Conservation (phyloP, 2,888 invertebrate genomes). For the Coecobrya sp. region DNA sequence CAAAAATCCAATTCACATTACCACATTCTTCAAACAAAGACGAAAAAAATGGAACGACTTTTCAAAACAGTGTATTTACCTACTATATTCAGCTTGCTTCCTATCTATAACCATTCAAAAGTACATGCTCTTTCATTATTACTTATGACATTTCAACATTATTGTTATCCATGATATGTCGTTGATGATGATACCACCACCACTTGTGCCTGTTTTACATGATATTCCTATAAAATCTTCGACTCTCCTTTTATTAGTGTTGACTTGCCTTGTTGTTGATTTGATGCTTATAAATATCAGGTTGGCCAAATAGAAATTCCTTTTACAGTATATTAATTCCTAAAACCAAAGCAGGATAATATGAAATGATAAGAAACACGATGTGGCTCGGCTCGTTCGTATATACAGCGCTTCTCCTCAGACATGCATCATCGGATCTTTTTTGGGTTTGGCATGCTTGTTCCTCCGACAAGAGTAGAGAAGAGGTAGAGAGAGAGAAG, state of each 20-base stretch:
- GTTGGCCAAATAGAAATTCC: constrained; percentile 26
- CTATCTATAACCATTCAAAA: too few species aligned
- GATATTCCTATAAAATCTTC: constrained; percentile 14
- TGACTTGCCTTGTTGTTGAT: neutral
- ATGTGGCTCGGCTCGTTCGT: neutral
- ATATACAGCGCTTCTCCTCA: too few species aligned
- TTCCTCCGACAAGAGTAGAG: neutral
- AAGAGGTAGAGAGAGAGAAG: constrained; percentile 1
- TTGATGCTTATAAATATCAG: neutral
- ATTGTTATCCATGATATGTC: neutral
- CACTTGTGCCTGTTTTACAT: neutral
- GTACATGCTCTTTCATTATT: constrained; percentile 22
- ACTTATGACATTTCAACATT: constrained; percentile 49
- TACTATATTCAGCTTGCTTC: too few species aligned
- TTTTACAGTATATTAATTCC: constrained; percentile 10
- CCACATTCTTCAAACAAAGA: constrained; percentile 23
- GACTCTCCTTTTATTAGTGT: constrained; percentile 16
- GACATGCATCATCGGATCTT: constrained; percentile 29
- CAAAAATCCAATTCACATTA: constrained; percentile 8
- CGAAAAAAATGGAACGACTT: constrained; percentile 39
- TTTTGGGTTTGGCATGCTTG: constrained; percentile 49
- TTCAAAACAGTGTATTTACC: too few species aligned
- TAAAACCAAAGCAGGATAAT: neutral
- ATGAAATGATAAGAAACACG: neutral
- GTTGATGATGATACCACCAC: neutral